Conservation (phyloP, 2,113 vertebrate genomes). For the Amazona vittata region DNA sequence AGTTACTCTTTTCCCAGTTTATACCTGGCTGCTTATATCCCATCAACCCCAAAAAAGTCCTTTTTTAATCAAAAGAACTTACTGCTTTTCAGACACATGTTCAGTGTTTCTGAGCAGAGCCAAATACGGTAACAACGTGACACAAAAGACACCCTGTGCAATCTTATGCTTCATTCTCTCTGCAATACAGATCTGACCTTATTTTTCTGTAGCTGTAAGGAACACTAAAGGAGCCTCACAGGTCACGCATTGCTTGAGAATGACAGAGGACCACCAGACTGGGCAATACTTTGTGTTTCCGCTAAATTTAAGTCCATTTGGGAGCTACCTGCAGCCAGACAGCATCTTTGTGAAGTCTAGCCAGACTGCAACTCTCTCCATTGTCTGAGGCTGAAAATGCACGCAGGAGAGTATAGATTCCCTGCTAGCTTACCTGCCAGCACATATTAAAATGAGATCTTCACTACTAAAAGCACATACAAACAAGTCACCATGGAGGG, state of each 20-base stretch:
- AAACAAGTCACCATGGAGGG: neutral
- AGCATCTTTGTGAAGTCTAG: neutral
- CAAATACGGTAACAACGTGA: accelerated
- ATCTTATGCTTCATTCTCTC: neutral
- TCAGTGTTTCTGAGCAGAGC: neutral
- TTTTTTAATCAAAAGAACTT: neutral
- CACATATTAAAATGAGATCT: neutral
- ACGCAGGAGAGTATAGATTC: neutral
- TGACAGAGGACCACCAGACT: neutral
- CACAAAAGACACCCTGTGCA: neutral
- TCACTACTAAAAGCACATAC: neutral
- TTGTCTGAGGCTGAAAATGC: neutral
- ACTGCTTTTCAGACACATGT: neutral
- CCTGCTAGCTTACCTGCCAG: neutral
- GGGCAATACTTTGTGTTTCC: neutral
- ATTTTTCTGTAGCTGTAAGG: neutral
- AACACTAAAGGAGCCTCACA: neutral
- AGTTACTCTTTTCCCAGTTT: neutral
- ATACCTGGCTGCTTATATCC: neutral
- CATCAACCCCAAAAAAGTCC: neutral
- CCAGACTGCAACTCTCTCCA: neutral
- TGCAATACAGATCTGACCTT: neutral
- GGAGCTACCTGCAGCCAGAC: neutral
- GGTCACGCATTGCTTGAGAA: neutral
- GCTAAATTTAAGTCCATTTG: neutral